These are phyloP conservation scores for Lagocephalus sceleratus DNA, from an alignment of 2,797 vertebrate genomes.

Conservation along the genomic window DNA sequence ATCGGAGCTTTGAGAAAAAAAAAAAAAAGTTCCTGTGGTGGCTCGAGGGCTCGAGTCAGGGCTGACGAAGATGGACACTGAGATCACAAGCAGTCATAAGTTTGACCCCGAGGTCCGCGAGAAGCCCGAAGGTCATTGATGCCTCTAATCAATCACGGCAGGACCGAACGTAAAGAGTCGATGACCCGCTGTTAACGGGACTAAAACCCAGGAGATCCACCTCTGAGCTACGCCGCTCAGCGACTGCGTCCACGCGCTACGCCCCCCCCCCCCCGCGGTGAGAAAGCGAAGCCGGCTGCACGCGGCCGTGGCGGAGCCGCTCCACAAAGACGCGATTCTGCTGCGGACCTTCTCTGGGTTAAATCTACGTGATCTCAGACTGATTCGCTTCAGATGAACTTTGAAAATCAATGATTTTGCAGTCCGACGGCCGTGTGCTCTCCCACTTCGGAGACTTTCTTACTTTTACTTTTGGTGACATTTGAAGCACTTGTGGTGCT, in stretches of 20 bases:
- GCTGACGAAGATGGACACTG: background rate
- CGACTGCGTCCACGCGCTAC: too few relatives aligned
- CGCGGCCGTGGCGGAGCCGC: background rate
- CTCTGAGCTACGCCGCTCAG: too few relatives aligned
- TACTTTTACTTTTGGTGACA: too few relatives aligned
- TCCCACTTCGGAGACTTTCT: too few relatives aligned
- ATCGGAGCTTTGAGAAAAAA: background rate
- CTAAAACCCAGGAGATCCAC: too few relatives aligned
- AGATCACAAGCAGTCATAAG: constrained; percentile 23
- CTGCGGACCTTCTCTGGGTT: background rate
- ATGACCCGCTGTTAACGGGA: too few relatives aligned
- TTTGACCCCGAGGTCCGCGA: constrained; percentile 16
- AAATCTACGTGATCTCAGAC: background rate
- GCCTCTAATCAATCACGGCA: too few relatives aligned
- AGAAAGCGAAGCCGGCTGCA: too few relatives aligned
- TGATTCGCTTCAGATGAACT: constrained; percentile 15
- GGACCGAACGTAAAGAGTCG: too few relatives aligned
- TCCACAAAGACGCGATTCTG: background rate
- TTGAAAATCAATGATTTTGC: background rate
- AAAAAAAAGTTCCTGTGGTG: too few relatives aligned
- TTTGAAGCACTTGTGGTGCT: background rate
- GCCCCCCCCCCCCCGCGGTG: too few relatives aligned
- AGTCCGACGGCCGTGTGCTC: background rate
- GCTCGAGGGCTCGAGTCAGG: background rate
- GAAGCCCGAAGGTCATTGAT: too few relatives aligned